Evolutionary conservation across 2,113 vertebrate genomes (phyloP), one percentile per base, ranked within the genome.

Genomic region (Cranoglanis bouderius): DNA sequence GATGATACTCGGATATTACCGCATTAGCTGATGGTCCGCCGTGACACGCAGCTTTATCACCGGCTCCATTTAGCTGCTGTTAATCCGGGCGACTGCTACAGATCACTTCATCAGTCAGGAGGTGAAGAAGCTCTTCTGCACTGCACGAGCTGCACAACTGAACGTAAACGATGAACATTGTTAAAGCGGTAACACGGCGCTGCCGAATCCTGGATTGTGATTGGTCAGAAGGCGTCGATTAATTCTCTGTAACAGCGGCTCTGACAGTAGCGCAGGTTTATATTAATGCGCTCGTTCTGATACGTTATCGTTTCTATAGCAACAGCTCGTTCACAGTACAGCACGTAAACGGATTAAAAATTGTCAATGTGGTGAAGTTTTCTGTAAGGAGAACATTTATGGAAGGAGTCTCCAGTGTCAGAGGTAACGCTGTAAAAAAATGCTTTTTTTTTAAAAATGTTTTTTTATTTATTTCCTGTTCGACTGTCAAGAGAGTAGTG

Each of bases 1-100:
- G 77, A 82, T 82, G 78, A 55, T 55, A 19, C n/a, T 12, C n/a
- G 78, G 78, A 82, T 82, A 35, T 82, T 82, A 35, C 29, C 32
- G 51, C 51, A 55, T 81, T 53, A 81, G n/a, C 78, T 55, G 51
- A 55, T n/a, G n/a, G 49, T 19, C 19, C 16, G 13, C 29, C 0
- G 29, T 55, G 78, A 82, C 51, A 55, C 49, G 6, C 14, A 51
- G n/a, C 78, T 82, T 82, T 21, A 82, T 82, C 51, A 55, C 49
- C 6, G 6, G 29, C 51, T 35, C 19, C 49, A 81, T 81, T 55
- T 81, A 81, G 29, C 49, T 55, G 78, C 2, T 55, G 51, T 82
- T 55, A 55, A 49, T 82, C 49, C 51, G 2, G 29, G 29, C 1
- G 43, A 51, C 43, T 51, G 3, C 29, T 80, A 32, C 49, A 35